Evolutionary conservation across 92 coral and sea anemone genomes (phyloP), one percentile per base, ranked within the genome.

Genomic region (Desmophyllum pertusum): DNA sequence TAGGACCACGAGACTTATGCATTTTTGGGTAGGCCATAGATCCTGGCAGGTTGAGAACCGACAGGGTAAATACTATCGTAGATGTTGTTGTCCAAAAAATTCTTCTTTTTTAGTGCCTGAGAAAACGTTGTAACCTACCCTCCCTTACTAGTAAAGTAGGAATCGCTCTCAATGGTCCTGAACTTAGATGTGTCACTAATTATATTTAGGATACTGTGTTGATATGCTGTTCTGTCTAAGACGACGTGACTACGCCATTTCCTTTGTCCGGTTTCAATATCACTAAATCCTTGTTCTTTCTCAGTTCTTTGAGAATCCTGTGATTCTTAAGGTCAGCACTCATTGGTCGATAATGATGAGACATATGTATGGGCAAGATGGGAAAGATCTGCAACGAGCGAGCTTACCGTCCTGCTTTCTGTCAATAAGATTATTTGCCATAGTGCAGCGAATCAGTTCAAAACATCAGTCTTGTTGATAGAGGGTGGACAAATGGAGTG

Each of bases 401-500:
- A 73, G 61, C 46, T 73, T 73, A 2, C 63, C 13, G 2, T 39
- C 37, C 10, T 25, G 59, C 8, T 25, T 30, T 8, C 40, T 45
- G 62, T 73, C 78, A 0, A 5, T 46, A 15, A 45, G 5, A n/a
- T 73, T 73, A 23, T 73, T 45, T 62, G 31, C n/a, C 62, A 73
- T 73, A 5, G 61, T 45, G 55, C 29, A 62, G 17, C 77, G 29
- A 72, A 42, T 3, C 77, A 45, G 0, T 39, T 21, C 10, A 45
- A 73, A 10, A 73, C 31, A 42, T 42, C 77, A 25, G 35, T 43
- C 50, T 43, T 45, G 61, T 14, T 42, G 21, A 46, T 25, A 1
- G 59, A 23, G 2, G 77, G 77, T 10, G 77, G 77, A 46, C 31
- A 45, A 45, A 73, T 73, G 6, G 38, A 73, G 37, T 73, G n/a